phyloP scores from a whole-genome alignment of 30 jellyfish, hydroid and myxozoan genomes.

The Nemopilema nomurai region DNA sequence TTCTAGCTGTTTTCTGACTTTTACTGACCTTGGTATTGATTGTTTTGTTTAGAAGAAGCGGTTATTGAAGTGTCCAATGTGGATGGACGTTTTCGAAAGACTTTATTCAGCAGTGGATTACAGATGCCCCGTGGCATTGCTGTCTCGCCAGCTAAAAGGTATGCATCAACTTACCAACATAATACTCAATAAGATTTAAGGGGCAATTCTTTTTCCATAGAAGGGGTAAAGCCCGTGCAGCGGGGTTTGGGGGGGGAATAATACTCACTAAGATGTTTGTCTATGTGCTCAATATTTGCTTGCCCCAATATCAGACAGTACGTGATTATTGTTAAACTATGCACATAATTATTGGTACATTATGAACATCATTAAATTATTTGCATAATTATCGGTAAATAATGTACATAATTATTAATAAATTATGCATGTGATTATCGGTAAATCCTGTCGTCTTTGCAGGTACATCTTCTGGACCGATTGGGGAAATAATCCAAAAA shows the following conservation, averaged over 20 bases:
- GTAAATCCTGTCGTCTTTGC: constrained; percentile 1
- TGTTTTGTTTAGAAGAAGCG: constrained; percentile 43
- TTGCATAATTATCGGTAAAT: no score
- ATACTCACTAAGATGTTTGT: no score
- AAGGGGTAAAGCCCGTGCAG: no score
- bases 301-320: no score
- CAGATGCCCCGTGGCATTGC: constrained; percentile 89
- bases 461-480: constrained; percentile 92
- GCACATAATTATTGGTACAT: no score
- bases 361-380: no score
- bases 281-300: no score
- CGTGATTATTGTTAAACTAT: no score
- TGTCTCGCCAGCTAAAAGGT: constrained; percentile 84
- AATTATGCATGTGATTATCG: neutral
- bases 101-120: constrained; percentile 41
- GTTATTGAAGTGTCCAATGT: constrained; percentile 79
- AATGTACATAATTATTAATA: no score
- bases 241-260: no score
- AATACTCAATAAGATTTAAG: neutral
- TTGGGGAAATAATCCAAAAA: constrained; percentile 76
- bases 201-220: no score
- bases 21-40: neutral
- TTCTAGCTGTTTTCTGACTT: neutral
- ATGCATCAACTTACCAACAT: neutral
- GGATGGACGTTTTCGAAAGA: constrained; percentile 77